Conservation (phyloP, 2,797 vertebrate genomes). For the Sebastes itinus region DNA sequence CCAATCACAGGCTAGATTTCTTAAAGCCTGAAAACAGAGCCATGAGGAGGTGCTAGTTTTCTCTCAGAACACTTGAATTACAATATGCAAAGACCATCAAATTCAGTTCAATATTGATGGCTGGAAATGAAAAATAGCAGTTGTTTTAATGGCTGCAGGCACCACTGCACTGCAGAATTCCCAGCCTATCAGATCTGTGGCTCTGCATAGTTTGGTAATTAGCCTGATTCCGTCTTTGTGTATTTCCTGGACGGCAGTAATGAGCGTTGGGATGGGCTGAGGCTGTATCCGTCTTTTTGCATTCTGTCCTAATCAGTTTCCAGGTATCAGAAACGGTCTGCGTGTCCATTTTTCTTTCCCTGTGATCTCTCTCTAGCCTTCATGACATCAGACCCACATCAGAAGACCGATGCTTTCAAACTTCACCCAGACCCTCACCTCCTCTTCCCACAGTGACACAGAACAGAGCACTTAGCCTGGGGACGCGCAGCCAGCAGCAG, state of each 20-base stretch:
- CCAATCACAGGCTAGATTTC: too few species aligned
- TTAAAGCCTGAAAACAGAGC: too few species aligned
- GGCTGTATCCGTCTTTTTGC: neutral
- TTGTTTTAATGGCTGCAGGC: constrained; percentile 7
- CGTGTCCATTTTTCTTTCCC: neutral
- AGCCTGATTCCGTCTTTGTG: constrained; percentile 1
- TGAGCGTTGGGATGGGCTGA: neutral
- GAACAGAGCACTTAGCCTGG: constrained; percentile 62
- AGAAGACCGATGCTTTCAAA: constrained; percentile 49
- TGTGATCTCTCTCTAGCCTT: constrained; percentile 17
- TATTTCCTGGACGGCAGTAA: neutral
- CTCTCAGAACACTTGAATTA: too few species aligned
- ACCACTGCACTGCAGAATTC: neutral
- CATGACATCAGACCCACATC: constrained; percentile 27
- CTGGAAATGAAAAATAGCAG: constrained; percentile 34
- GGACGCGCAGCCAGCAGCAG: constrained; percentile 30
- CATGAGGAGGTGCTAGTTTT: too few species aligned
- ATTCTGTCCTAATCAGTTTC: constrained; percentile 13
- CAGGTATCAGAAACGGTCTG: neutral
- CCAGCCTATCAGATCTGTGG: neutral
- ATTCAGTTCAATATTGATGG: constrained; percentile 17
- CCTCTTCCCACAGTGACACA: constrained; percentile 29
- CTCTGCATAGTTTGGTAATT: constrained; percentile 16
- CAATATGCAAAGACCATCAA: constrained; percentile 9
- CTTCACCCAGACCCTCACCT: constrained; percentile 22